A percentile compares a stretch with the other conserved stretches of the same genome.
Conservation (phyloP, 2,797 vertebrate genomes). For the Notoglanidium macrostoma region DNA sequence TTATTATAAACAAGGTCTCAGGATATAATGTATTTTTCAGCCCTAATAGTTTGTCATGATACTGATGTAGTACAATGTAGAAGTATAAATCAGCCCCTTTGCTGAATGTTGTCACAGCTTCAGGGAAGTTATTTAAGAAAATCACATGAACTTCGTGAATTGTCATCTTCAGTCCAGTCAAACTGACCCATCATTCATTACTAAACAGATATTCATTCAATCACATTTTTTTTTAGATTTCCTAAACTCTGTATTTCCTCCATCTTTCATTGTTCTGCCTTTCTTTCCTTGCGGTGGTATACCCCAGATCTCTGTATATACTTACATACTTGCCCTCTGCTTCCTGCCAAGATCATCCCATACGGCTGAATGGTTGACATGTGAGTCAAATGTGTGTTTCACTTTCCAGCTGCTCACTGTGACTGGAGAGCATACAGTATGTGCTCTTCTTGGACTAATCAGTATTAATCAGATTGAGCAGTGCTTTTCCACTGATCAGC, state of each 20-base stretch:
- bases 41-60: too few species aligned
- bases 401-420: slow-evolving; percentile 27
- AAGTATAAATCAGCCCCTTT: neutral
- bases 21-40: too few species aligned
- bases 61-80: neutral
- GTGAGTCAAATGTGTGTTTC: slow-evolving; percentile 3
- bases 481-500: neutral
- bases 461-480: slow-evolving; percentile 29
- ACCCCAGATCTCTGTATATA: neutral
- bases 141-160: neutral
- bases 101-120: neutral
- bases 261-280: neutral
- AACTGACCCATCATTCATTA: neutral
- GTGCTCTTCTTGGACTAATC: slow-evolving; percentile 33
- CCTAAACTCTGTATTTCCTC: neutral
- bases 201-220: neutral
- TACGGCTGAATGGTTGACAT: neutral
- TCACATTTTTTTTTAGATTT: neutral
- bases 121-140: neutral
- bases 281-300: neutral
- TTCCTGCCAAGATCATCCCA: neutral
- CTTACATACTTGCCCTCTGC: slow-evolving; percentile 29
- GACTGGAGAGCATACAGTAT: slow-evolving; percentile 16
- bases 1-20: too few species aligned
- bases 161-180: neutral